Base-by-base conservation (phyloP, 2,113 vertebrate genomes). In the Colossoma macropomum region DNA sequence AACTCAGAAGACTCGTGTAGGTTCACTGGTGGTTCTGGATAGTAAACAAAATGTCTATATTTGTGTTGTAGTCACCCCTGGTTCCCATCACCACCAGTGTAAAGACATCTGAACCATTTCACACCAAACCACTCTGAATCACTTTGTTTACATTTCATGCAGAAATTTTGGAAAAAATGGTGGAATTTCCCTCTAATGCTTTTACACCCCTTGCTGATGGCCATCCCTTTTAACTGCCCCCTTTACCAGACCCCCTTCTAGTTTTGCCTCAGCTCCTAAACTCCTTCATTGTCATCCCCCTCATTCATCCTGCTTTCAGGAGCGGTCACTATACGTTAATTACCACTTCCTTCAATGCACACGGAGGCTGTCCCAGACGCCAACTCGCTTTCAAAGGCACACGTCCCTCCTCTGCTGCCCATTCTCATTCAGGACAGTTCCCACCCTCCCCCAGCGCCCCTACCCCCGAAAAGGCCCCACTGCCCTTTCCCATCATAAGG, bases 321-420 rank as follows among this genome's bases (percentile, higher is more conserved):
- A 93, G 93, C 93, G 92, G 90, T 94, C 95, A 93, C 92, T 93
- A 83, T 93, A 94, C 94, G 95, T 95, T 95, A 96, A 96, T 96
- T 94, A 94, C 93, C 92, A 91, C 92, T 93, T 92, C 92, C 93
- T 92, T 92, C 92, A 89, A 83, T 88, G 91, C 92, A 60, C 87
- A 59, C 85, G 89, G 91, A 92, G 92, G 93, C 91, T 50, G 54
- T 21, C 54, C 19, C 54, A 23, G 19, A 23, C 54, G 54, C 19
- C 87, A 84, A 90, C 87, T 91, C 92, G 91, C 94, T 95, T 94
- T 94, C 91, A 94, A 84, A 93, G 92, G 90, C 94, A 92, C 92
- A 88, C 95, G 94, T 95, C 93, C 92, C 91, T 87, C 89, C 27
- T 45, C 85, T 88, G 92, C 91, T 91, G 91, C 54, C 93, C 94